These are phyloP conservation scores for Eledone cirrhosa DNA, from an alignment of 2,888 invertebrate species.

Conservation along the genomic window DNA sequence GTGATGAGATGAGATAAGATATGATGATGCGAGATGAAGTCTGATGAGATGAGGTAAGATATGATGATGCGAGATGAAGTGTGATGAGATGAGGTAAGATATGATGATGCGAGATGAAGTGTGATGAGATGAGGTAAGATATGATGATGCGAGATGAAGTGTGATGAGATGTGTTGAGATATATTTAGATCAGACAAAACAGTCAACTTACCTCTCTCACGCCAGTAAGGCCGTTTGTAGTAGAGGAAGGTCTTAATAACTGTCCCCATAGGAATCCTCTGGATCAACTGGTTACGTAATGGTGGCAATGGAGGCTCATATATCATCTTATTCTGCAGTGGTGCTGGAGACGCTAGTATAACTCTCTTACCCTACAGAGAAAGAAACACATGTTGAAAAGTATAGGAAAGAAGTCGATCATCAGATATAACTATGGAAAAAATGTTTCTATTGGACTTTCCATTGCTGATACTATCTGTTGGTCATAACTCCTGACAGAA, in stretches of 20 bases:
- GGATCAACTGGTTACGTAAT: constrained; percentile 60
- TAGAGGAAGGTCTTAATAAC: constrained; percentile 67
- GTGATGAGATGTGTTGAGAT: too few species aligned
- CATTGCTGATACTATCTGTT: too few species aligned
- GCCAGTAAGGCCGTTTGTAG: constrained; percentile 67
- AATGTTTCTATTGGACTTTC: neutral
- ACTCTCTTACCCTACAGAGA: constrained; percentile 54
- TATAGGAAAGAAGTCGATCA: neutral
- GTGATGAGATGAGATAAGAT: too few species aligned
- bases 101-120: too few species aligned
- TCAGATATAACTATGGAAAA: too few species aligned
- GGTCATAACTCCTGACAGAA: too few species aligned
- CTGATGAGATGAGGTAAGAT: too few species aligned
- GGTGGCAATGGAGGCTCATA: constrained; percentile 65
- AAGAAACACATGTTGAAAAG: neutral
- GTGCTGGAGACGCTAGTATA: constrained; percentile 64
- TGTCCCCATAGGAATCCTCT: constrained; percentile 66
- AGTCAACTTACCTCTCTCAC: constrained; percentile 56
- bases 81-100: too few species aligned
- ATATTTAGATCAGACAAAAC: neutral
- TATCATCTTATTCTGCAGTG: constrained; percentile 59
- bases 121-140: too few species aligned
- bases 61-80: too few species aligned
- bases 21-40: too few species aligned
- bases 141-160: too few species aligned